Conservation (phyloP, 2,888 invertebrate species). For the Netelia melanura region DNA sequence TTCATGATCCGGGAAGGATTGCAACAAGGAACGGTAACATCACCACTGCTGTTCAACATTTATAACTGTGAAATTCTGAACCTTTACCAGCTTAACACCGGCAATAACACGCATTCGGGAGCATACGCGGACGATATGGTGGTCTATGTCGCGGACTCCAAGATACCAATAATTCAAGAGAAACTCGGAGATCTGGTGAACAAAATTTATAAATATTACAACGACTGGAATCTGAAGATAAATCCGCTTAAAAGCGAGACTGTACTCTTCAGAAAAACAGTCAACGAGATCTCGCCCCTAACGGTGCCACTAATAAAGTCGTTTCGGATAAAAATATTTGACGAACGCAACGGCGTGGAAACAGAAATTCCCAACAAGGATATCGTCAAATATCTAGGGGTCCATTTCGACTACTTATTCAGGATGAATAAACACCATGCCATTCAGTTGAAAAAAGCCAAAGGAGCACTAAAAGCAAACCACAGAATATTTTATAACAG, state of each 20-base stretch:
- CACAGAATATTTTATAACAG: too few species aligned
- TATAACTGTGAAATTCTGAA: slow-evolving; percentile 60
- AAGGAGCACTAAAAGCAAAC: too few species aligned
- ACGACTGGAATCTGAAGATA: slow-evolving; percentile 35
- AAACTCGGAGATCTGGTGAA: not conserved
- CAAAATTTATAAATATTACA: slow-evolving; percentile 26
- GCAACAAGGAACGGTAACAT: slow-evolving; percentile 67
- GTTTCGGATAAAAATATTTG: not conserved
- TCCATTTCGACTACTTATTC: too few species aligned
- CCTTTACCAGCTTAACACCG: slow-evolving; percentile 54
- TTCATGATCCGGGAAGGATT: slow-evolving; percentile 59
- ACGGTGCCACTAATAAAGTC: too few species aligned
- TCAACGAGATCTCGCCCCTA: too few species aligned
- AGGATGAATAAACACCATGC: too few species aligned
- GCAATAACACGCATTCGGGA: not conserved
- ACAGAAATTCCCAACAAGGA: too few species aligned
- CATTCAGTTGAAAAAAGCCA: too few species aligned
- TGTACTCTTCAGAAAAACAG: not conserved
- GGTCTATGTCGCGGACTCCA: not conserved
- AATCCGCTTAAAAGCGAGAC: slow-evolving; percentile 34
- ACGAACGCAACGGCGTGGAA: too few species aligned
- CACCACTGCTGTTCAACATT: slow-evolving; percentile 66
- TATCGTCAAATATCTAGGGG: too few species aligned
- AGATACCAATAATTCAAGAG: not conserved
- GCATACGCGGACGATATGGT: slow-evolving; percentile 69